A percentile compares a stretch with the other conserved stretches of the same genome.
These are phyloP conservation scores for Catharus minimus DNA, from an alignment of 2,113 vertebrate species.

Conservation along the genomic window DNA sequence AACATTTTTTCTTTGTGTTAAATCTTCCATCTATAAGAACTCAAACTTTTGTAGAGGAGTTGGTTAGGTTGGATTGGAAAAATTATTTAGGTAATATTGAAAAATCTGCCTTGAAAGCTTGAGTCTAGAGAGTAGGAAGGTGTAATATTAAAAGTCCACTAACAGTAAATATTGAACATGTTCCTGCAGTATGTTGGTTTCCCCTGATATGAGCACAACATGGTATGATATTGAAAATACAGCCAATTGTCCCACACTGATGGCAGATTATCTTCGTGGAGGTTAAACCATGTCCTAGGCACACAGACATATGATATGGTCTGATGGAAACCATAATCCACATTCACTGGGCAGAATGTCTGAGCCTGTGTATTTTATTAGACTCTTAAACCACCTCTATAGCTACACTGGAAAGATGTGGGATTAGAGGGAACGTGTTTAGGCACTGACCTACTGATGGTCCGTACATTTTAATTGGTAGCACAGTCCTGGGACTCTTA, in stretches of 20 bases:
- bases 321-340: not conserved
- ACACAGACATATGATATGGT: not conserved
- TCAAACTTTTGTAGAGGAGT: not conserved
- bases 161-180: not conserved
- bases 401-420: not conserved
- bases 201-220: accelerated
- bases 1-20: not conserved
- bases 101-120: not conserved
- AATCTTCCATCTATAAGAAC: not conserved
- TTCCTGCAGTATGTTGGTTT: not conserved
- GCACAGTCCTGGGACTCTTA: not conserved
- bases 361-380: not conserved
- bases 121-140: not conserved
- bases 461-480: not conserved
- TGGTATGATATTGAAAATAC: not conserved
- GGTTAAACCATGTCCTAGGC: not conserved
- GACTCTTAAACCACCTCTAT: not conserved
- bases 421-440: not conserved
- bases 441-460: not conserved
- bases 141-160: not conserved
- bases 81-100: not conserved
- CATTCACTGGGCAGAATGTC: not conserved
- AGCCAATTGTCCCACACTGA: not conserved
- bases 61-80: not conserved
- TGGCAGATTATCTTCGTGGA: not conserved